Conservation (phyloP, 2,113 vertebrate species). For the Tyrannus savana region DNA sequence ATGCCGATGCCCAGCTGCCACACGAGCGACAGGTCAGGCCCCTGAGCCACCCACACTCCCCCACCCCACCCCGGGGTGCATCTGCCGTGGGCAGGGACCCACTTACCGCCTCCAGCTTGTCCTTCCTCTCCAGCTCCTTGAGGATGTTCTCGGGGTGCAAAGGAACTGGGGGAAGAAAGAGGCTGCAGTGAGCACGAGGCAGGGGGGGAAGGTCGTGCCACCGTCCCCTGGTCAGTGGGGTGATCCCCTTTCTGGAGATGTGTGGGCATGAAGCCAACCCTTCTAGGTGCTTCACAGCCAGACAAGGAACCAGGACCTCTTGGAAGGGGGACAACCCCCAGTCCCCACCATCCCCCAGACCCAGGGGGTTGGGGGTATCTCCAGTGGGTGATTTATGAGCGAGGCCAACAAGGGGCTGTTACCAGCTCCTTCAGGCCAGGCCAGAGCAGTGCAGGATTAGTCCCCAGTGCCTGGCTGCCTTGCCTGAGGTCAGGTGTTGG, state of each 20-base stretch:
- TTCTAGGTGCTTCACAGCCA: background rate
- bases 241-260: background rate
- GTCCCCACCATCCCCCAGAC: background rate
- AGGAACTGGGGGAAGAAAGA: slow-evolving; percentile 26
- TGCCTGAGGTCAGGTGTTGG: background rate
- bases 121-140: slow-evolving; percentile 38
- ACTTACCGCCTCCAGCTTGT: slow-evolving; percentile 65
- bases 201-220: background rate
- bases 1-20: slow-evolving; percentile 67
- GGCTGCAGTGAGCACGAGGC: background rate
- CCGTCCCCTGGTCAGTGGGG: background rate
- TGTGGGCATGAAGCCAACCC: background rate
- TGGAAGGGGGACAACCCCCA: background rate
- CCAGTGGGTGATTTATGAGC: fast-evolving
- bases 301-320: background rate
- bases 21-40: background rate
- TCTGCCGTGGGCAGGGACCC: fast-evolving
- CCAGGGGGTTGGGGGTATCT: background rate
- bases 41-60: background rate
- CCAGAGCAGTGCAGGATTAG: background rate
- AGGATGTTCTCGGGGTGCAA: slow-evolving; percentile 25
- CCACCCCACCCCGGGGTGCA: background rate
- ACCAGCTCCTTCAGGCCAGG: background rate
- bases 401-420: background rate
- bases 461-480: background rate